Percentiles rank a stretch among this genome's conserved stretches.
Evolutionary conservation across 2,888 invertebrate genomes (phyloP).

Genomic region (Epistrophe eligans): DNA sequence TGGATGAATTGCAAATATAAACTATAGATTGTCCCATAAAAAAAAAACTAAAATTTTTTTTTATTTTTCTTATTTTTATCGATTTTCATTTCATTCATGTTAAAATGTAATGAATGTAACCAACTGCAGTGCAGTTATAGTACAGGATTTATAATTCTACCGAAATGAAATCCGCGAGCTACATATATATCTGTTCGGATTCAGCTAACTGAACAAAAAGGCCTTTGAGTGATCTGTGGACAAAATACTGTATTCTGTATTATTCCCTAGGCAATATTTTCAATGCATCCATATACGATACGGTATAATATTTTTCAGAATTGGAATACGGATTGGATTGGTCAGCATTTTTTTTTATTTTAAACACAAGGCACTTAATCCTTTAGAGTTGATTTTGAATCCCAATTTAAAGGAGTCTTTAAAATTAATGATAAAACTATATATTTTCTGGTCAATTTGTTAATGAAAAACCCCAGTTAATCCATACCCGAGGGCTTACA

Average conservation of each 20-base stretch:
- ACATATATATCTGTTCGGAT: not conserved
- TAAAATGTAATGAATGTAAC: not conserved
- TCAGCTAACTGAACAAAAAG: not conserved
- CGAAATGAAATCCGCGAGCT: slow-evolving; percentile 2
- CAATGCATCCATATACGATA: too few relatives aligned
- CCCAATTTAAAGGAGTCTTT: not conserved
- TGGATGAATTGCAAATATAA: not conserved
- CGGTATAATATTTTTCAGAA: too few relatives aligned
- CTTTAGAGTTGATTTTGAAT: not conserved
- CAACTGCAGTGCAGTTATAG: not conserved
- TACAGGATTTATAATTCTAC: not conserved
- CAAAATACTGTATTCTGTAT: not conserved
- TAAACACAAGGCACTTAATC: not conserved
- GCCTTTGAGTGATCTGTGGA: slow-evolving; percentile 8
- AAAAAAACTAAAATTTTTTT: too few relatives aligned
- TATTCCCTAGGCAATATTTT: slow-evolving; percentile 2
- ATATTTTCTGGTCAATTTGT: not conserved
- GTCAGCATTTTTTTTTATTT: too few relatives aligned
- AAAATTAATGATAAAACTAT: not conserved
- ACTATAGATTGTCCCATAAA: not conserved
- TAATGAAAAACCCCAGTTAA: not conserved
- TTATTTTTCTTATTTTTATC: not conserved
- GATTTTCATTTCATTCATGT: not conserved
- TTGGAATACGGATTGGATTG: too few relatives aligned
- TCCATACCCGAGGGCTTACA: too few relatives aligned